These are phyloP conservation scores for Pseudomyrmex gracilis DNA, from an alignment of 1,140 invertebrate species.

Conservation along the genomic window DNA sequence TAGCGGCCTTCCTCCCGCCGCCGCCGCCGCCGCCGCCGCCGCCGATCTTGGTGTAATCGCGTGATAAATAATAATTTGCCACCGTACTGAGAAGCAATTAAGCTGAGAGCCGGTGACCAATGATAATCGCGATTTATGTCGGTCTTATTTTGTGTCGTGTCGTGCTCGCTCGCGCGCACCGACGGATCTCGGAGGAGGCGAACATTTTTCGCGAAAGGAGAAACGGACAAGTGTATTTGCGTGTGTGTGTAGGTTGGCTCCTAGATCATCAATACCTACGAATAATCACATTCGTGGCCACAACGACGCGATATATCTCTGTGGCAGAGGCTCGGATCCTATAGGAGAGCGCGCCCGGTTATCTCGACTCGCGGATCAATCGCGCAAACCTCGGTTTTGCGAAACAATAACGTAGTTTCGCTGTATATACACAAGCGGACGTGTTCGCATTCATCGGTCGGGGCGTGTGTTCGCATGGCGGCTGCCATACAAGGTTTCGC, in stretches of 20 bases:
- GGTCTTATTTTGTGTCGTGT: not conserved
- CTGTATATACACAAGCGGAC: conserved; percentile 35
- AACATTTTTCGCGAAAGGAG: conserved; percentile 6
- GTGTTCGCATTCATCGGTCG: conserved; percentile 51
- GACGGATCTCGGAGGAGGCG: too few species aligned
- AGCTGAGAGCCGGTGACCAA: conserved; percentile 34
- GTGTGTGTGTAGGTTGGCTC: too few species aligned
- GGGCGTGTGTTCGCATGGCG: conserved; percentile 32
- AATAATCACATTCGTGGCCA: conserved; percentile 26
- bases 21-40: conserved; percentile 22
- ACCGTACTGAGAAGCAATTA: conserved; percentile 55
- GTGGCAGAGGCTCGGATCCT: conserved; percentile 17
- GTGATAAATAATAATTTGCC: conserved; percentile 76
- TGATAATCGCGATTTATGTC: conserved; percentile 39
- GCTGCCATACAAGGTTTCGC: conserved; percentile 46
- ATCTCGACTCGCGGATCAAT: conserved; percentile 57
- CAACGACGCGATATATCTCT: conserved; percentile 12
- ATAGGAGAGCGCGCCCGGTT: conserved; percentile 48
- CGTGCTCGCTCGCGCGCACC: too few species aligned
- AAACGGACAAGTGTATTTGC: too few species aligned
- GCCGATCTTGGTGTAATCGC: not conserved
- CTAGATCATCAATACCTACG: conserved; percentile 39
- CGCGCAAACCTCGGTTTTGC: conserved; percentile 58
- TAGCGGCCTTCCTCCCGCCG: conserved; percentile 48
- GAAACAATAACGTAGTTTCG: conserved; percentile 65